These are phyloP conservation scores for Episyrphus balteatus DNA, from an alignment of 1,140 invertebrate genomes.

Conservation along the genomic window DNA sequence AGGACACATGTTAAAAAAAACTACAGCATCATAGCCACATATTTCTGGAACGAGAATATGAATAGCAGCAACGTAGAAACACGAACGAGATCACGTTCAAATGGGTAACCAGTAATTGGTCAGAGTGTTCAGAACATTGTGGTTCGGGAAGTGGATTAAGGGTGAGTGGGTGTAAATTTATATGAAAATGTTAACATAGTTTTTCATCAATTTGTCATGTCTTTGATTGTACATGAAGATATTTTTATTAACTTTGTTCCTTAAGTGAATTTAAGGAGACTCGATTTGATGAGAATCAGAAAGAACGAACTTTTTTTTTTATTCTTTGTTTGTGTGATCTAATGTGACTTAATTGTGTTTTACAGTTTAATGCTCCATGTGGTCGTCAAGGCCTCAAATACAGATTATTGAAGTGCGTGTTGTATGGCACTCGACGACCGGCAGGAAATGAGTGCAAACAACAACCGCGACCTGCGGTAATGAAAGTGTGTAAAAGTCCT, in stretches of 20 bases:
- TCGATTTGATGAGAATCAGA: no score
- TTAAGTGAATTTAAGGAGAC: no score
- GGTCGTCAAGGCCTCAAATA: constrained; percentile 61
- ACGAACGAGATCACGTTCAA: constrained; percentile 53
- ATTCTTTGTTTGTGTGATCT: no score
- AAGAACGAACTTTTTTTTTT: no score
- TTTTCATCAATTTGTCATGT: no score
- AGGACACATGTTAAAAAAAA: neutral
- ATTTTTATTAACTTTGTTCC: no score
- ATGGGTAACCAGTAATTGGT: constrained; percentile 75
- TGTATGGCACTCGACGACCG: constrained; percentile 68
- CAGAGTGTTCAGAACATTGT: constrained; percentile 74
- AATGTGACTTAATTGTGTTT: neutral
- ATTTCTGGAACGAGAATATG: constrained; percentile 11
- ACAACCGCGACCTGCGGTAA: constrained; percentile 58
- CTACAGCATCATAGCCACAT: constrained; percentile 3
- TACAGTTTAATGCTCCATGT: constrained; percentile 67
- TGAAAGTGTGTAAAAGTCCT: constrained; percentile 60
- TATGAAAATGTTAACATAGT: no score
- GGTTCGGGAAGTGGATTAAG: constrained; percentile 50
- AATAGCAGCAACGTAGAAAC: constrained; percentile 36
- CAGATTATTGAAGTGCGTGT: constrained; percentile 76
- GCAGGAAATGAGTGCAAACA: constrained; percentile 72
- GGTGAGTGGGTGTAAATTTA: constrained; percentile 13
- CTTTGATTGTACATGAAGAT: no score